Base-by-base conservation (phyloP, 2,888 invertebrate genomes). In the Volucella zonaria region DNA sequence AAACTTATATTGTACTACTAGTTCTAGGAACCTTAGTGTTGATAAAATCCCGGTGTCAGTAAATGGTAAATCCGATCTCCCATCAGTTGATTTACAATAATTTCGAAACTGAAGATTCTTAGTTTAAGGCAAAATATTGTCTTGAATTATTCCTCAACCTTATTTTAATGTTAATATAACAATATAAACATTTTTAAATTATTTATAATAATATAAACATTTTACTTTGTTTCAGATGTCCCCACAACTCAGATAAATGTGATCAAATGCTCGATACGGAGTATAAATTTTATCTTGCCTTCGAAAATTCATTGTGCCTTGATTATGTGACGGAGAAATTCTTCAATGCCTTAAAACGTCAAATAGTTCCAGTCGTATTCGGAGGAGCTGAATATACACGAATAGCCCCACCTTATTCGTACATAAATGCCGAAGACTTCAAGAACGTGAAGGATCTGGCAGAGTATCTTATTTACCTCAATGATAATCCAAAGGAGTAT, bases 261-360 rank as follows among this genome's bases (percentile, higher is more conserved):
- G 88, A 89, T 38, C 87, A 87, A n/a, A 91, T 90, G 89, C 80
- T 92, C 43, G 92, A 93, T 86, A 89, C 90, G n/a, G 92, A 94
- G 77, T 95, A 95, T 89, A 94, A 94, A 89, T 95, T 95, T 89
- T 95, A 95, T 88, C 90, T 95, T 74, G 91, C 93, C 9, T 95
- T 95, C 88, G 95, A 95, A 89, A 95, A 95, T 89, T 94, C 95
- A 9, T 92, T 95, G 81, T 95, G 95, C 90, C 90, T 92, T 59
- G 95, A 95, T 89, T 95, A 95, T 89, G 94, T 95, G 49, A 95
- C 95, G 0, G 95, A 95, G 89, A 95, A 95, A 89, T 87, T 92
- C 0, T 92, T 88, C 51, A 88, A 86, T 9, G 88, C 88, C 0
- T 79, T 92, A 38, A 77, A 86, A 38, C 89, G 89, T 2, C 80